A percentile compares a stretch with the other conserved stretches of the same genome.
These are phyloP conservation scores for Tipula helvola DNA, from an alignment of 2,888 invertebrate species.

Conservation along the genomic window DNA sequence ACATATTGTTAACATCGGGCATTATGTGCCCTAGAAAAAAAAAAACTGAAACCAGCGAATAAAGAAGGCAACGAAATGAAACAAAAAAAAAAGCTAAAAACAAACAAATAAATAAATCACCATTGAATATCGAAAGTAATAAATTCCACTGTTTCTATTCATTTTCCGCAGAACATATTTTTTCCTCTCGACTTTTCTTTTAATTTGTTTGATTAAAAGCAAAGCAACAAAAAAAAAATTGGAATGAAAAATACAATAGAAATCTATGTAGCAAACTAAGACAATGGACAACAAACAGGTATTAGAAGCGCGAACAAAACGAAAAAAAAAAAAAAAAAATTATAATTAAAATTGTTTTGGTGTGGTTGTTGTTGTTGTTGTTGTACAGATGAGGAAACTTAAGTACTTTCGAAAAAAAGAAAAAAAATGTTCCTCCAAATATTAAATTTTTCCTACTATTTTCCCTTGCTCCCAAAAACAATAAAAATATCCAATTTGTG, in stretches of 20 bases:
- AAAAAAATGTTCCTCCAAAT: not conserved
- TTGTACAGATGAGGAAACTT: not conserved
- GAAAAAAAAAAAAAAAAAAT: not conserved
- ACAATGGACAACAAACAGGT: not conserved
- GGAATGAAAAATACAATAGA: not conserved
- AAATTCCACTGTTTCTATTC: not conserved
- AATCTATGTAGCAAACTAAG: not conserved
- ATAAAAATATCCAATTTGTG: not conserved
- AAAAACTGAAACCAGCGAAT: not conserved
- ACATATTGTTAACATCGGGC: not conserved
- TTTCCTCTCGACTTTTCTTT: not conserved
- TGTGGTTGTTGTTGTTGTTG: not conserved
- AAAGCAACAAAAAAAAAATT: not conserved
- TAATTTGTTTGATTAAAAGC: not conserved
- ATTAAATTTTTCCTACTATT: not conserved
- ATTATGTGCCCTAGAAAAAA: not conserved
- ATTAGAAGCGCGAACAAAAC: not conserved
- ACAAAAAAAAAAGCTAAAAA: not conserved
- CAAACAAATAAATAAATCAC: not conserved
- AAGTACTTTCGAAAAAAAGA: not conserved
- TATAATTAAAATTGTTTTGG: not conserved
- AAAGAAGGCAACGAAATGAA: not conserved
- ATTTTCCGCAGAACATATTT: not conserved
- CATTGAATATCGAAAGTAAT: not conserved
- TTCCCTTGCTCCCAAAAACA: not conserved